A percentile compares a stretch with the other conserved stretches of the same genome.
Conservation (phyloP, 2,888 invertebrate species). For the Pyrrhosoma nymphula region DNA sequence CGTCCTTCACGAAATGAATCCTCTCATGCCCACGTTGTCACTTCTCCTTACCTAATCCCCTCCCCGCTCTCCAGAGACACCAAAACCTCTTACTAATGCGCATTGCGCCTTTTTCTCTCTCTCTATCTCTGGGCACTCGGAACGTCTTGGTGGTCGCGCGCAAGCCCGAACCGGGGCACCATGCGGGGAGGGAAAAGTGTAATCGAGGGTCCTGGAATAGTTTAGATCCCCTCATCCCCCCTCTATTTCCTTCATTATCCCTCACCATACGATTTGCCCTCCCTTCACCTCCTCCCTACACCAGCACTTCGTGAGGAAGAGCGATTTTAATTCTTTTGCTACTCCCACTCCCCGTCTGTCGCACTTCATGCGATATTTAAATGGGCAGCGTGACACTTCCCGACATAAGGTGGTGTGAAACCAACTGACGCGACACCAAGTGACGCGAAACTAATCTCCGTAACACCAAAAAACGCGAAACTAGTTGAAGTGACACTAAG, state of each 20-base stretch:
- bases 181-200: background rate
- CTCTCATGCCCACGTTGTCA: background rate
- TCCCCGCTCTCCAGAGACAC: background rate
- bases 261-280: background rate
- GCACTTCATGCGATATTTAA: background rate
- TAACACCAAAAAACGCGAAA: background rate
- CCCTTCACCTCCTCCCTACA: background rate
- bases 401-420: background rate
- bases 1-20: background rate
- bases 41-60: background rate
- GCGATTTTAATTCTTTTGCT: background rate
- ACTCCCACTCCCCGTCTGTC: background rate
- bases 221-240: background rate
- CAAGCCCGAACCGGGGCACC: background rate
- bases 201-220: no score
- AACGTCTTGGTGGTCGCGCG: background rate
- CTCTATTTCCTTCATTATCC: background rate
- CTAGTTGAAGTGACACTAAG: no score
- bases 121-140: background rate
- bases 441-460: background rate
- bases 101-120: background rate
- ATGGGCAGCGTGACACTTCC: background rate
- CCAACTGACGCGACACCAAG: background rate
- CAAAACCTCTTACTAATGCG: background rate
- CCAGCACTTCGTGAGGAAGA: background rate